Evolutionary conservation across 2,797 vertebrate genomes (phyloP).

Genomic region (Lindbergichthys nudifrons): DNA sequence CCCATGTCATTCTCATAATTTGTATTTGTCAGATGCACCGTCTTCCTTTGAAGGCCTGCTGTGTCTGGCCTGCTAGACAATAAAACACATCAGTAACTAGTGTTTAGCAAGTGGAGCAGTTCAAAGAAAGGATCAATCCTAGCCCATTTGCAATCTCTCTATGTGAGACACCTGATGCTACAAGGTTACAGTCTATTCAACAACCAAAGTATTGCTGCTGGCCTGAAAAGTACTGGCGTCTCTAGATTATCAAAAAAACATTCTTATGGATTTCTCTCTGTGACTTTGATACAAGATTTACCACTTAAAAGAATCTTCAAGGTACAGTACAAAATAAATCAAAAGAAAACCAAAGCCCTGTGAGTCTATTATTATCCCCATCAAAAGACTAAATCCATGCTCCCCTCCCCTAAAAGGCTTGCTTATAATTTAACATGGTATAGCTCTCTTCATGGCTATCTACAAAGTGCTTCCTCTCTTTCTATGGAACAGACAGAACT

Average conservation of each 20-base stretch:
- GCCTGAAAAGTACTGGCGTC: conserved; percentile 13
- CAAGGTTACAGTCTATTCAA: conserved; percentile 41
- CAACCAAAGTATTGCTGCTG: conserved; percentile 22
- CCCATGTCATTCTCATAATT: conserved; percentile 66
- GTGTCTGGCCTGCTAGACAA: conserved; percentile 54
- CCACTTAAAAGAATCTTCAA: conserved; percentile 9
- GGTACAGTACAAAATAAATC: neutral
- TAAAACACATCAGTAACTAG: conserved; percentile 56
- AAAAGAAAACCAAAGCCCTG: conserved; percentile 10
- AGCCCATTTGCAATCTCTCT: conserved; percentile 41
- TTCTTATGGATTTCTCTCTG: conserved; percentile 15
- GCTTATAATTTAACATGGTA: conserved; percentile 37
- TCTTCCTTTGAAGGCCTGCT: conserved; percentile 50
- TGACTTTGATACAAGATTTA: conserved; percentile 17
- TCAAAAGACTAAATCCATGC: conserved; percentile 4
- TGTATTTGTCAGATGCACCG: conserved; percentile 65
- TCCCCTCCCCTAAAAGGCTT: conserved; percentile 25
- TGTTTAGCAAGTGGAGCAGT: conserved; percentile 47
- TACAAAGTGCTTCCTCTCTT: conserved; percentile 53
- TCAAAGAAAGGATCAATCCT: conserved; percentile 58
- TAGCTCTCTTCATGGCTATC: conserved; percentile 14
- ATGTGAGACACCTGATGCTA: conserved; percentile 40
- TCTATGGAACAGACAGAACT: conserved; percentile 69
- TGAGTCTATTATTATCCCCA: conserved; percentile 12
- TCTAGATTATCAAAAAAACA: conserved; percentile 14